phyloP scores from a whole-genome alignment of 2,113 vertebrate species.

The Pollachius pollachius region DNA sequence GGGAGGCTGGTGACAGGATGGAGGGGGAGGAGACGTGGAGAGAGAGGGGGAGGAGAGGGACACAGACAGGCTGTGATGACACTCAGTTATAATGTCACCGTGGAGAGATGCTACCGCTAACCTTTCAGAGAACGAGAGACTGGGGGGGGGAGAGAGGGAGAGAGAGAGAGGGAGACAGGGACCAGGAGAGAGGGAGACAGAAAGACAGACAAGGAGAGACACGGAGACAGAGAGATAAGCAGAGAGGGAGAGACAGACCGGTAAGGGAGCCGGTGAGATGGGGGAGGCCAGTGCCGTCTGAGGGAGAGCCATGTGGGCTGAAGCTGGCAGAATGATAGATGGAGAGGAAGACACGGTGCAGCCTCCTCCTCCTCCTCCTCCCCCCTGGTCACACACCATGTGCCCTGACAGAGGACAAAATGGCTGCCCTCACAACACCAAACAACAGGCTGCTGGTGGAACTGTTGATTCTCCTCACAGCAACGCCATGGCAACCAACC shows the following conservation, averaged over 20 bases:
- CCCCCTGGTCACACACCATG: slow-evolving; percentile 36
- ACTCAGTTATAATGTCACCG: slow-evolving; percentile 65
- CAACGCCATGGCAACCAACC: not conserved
- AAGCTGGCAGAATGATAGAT: slow-evolving; percentile 44
- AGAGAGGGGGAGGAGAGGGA: slow-evolving; percentile 31
- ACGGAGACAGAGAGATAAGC: slow-evolving; percentile 6
- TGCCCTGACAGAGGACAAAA: slow-evolving; percentile 65
- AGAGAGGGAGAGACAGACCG: slow-evolving; percentile 27
- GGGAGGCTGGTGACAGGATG: slow-evolving; percentile 42
- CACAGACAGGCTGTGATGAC: slow-evolving; percentile 55
- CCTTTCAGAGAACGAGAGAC: slow-evolving; percentile 64
- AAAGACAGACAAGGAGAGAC: slow-evolving; percentile 44
- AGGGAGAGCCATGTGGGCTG: not conserved
- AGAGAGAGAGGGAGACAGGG: slow-evolving; percentile 27
- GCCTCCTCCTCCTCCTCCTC: no score
- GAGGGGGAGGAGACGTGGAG: slow-evolving; percentile 25
- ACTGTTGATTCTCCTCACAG: not conserved
- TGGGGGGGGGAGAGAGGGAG: slow-evolving; percentile 16
- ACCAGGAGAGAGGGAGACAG: slow-evolving; percentile 20
- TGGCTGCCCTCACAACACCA: slow-evolving; percentile 59
- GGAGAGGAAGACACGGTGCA: slow-evolving; percentile 41
- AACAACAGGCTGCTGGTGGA: slow-evolving; percentile 17
- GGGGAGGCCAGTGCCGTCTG: slow-evolving; percentile 13
- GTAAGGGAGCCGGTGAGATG: slow-evolving; percentile 35
- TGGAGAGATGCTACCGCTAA: slow-evolving; percentile 64